Conservation (phyloP, 2,888 invertebrate genomes). For the Epinotia brunnichana region DNA sequence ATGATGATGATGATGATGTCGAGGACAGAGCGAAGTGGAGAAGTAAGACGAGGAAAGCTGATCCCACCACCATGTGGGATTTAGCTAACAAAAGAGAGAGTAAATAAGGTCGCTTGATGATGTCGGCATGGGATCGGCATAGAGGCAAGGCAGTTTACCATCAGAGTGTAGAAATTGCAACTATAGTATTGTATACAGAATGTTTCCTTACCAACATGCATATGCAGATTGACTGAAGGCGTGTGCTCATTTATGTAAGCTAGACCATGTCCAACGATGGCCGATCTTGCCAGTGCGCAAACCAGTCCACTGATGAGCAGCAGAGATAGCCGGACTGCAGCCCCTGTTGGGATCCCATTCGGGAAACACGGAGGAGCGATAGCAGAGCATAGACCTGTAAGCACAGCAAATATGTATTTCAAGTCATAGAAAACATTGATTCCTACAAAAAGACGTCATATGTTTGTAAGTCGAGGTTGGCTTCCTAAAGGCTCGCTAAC, state of each 20-base stretch:
- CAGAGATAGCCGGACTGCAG: slow-evolving; percentile 18
- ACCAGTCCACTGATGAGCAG: background rate
- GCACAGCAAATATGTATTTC: background rate
- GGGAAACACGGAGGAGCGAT: background rate
- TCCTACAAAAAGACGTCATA: background rate
- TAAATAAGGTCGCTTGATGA: too few species aligned
- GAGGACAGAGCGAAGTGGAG: too few species aligned
- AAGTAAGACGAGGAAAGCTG: too few species aligned
- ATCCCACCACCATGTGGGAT: too few species aligned
- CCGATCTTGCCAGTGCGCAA: slow-evolving; percentile 16
- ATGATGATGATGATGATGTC: too few species aligned
- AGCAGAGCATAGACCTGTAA: background rate
- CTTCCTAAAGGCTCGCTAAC: too few species aligned
- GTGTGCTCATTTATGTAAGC: slow-evolving; percentile 23
- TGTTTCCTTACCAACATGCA: slow-evolving; percentile 24
- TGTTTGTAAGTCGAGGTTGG: background rate
- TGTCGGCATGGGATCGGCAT: too few species aligned
- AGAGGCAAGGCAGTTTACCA: too few species aligned
- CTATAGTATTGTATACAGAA: too few species aligned
- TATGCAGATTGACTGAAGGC: slow-evolving; percentile 8
- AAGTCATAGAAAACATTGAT: background rate
- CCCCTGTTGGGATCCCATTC: background rate
- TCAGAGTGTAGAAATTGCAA: too few species aligned
- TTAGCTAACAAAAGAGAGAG: too few species aligned
- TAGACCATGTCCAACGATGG: slow-evolving; percentile 1